Conservation (phyloP, 2,797 vertebrate species). For the Leuciscus waleckii region DNA sequence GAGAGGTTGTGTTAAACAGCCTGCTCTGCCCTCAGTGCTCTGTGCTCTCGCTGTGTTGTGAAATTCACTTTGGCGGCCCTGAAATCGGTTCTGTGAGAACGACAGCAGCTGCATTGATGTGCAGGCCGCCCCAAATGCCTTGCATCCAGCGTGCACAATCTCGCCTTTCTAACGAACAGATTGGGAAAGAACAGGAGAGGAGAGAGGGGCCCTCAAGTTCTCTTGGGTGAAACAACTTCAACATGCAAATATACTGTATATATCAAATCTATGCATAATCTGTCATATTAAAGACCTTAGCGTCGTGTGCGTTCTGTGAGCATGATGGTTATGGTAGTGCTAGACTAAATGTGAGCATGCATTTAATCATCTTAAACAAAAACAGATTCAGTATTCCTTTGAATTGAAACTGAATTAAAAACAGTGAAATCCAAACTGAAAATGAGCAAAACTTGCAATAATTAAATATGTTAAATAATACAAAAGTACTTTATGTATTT, state of each 20-base stretch:
- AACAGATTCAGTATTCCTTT: too few relatives aligned
- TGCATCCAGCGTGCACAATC: slow-evolving; percentile 62
- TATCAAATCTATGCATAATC: background rate
- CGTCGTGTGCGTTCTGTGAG: too few relatives aligned
- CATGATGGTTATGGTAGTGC: too few relatives aligned
- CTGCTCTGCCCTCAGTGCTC: slow-evolving; percentile 5
- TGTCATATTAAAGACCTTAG: background rate
- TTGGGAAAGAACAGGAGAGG: slow-evolving; percentile 56
- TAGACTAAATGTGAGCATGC: too few relatives aligned
- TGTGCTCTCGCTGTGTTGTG: slow-evolving; percentile 52
- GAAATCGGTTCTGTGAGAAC: slow-evolving; percentile 80
- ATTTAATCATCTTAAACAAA: too few relatives aligned
- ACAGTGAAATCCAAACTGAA: too few relatives aligned
- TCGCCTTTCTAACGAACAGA: slow-evolving; percentile 64
- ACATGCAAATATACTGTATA: background rate
- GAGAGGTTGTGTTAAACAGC: slow-evolving; percentile 18
- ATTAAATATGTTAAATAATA: too few relatives aligned
- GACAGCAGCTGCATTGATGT: slow-evolving; percentile 74
- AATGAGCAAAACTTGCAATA: too few relatives aligned
- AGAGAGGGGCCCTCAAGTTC: background rate
- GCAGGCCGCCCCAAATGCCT: slow-evolving; percentile 65
- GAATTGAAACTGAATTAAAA: too few relatives aligned
- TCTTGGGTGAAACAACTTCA: slow-evolving; percentile 14
- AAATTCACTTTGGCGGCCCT: slow-evolving; percentile 80
- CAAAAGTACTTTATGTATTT: too few relatives aligned